A percentile compares a stretch with the other conserved stretches of the same genome.
Conservation (phyloP, 2,888 invertebrate species). For the Andrena trimmerana region DNA sequence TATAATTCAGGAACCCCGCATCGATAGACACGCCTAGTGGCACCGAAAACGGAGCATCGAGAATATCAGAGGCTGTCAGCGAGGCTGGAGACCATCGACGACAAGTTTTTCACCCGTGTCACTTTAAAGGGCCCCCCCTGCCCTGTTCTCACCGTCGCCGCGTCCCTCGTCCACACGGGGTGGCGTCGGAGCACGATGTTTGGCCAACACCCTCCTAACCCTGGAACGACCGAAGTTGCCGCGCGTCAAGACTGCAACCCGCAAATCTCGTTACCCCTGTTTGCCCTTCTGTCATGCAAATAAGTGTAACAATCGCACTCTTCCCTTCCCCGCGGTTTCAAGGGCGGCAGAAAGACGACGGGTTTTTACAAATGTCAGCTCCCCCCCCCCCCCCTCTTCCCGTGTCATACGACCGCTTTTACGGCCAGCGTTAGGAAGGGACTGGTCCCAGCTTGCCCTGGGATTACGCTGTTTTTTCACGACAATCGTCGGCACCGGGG, state of each 20-base stretch:
- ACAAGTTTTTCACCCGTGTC: constrained; percentile 66
- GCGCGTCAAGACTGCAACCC: constrained; percentile 65
- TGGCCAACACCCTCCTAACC: constrained; percentile 71
- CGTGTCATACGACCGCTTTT: constrained; percentile 26
- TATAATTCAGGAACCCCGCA: not conserved
- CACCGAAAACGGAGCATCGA: constrained; percentile 13
- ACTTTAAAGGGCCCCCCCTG: constrained; percentile 47
- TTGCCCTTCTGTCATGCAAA: constrained; percentile 82
- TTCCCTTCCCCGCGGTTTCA: constrained; percentile 35
- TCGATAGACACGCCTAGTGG: not conserved
- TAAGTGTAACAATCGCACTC: constrained; percentile 76
- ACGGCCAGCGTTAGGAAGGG: constrained; percentile 15
- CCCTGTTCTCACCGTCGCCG: constrained; percentile 21
- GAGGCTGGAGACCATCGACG: constrained; percentile 22
- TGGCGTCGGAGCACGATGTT: constrained; percentile 72
- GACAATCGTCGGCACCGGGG: constrained; percentile 16
- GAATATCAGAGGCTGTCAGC: constrained; percentile 14
- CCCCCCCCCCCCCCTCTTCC: too few relatives aligned
- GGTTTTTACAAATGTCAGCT: constrained; percentile 23
- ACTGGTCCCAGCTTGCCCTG: constrained; percentile 16
- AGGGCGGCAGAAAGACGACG: constrained; percentile 13
- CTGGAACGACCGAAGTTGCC: constrained; percentile 63
- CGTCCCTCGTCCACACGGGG: constrained; percentile 16
- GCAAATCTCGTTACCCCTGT: constrained; percentile 80
- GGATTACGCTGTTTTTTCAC: constrained; percentile 53